Evolutionary conservation across 2,888 invertebrate species (phyloP), one percentile per base, ranked within the genome.

Genomic region (Sinohyriopsis cumingii): DNA sequence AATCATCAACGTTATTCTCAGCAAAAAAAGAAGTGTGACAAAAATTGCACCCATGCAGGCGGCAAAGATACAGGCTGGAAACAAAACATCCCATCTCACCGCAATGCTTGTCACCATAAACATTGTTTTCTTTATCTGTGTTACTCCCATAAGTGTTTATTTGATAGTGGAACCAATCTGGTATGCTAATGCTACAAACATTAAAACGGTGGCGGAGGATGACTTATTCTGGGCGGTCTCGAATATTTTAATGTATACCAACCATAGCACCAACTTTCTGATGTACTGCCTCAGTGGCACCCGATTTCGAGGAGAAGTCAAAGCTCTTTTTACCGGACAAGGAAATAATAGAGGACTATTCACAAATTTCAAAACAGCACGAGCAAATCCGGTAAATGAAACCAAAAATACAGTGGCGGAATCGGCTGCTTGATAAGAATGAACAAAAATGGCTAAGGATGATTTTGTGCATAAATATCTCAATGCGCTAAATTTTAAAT

Each of bases 251-350:
- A 79, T 80, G 83, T 84, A 86, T 71, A 71, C 77, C 20, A 84
- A 83, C 66, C 78, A 82, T 67, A 73, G 84, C 22, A 62, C 79
- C 28, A 83, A 84, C 68, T 84, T 84, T 69, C 60, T 83, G 20
- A 61, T 84, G 19, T 86, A 86, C 66, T 81, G 82, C 67, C 68
- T 83, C 25, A 82, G 82, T 28, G 86, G 84, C 4, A 76, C 84
- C n/a, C 72, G 78, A 22, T 86, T 86, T 67, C 69, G 84, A 53
- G 67, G 75, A 20, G 83, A 84, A 59, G 72, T 84, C 12, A 73
- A 72, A 63, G 65, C 66, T 33, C 67, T 84, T 59, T 79, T 81
- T 24, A 45, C 45, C 45, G 3, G 45, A 45, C 45, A 45, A 2
- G 15, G 45, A 15, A 45, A 15, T 45, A 45, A 45, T 12, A 45